Percentiles rank a stretch among this genome's conserved stretches.
These are phyloP conservation scores for Chiroxiphia lanceolata DNA, from an alignment of 2,797 vertebrate genomes.

Conservation along the genomic window DNA sequence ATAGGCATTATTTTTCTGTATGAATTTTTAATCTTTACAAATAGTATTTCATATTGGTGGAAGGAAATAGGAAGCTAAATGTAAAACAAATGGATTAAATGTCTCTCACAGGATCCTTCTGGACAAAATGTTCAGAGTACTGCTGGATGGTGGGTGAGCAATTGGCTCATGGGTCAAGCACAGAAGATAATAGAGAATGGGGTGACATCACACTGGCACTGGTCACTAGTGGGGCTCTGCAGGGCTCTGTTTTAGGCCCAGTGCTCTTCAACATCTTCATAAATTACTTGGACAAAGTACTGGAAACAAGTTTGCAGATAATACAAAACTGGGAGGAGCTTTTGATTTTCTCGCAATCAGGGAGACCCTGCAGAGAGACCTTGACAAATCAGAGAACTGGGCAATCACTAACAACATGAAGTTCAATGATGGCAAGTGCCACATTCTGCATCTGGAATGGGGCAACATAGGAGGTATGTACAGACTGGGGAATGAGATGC, in stretches of 20 bases:
- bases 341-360: neutral
- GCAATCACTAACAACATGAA: neutral
- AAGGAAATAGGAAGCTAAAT: neutral
- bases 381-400: neutral
- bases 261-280: neutral
- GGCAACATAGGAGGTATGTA: neutral
- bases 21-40: conserved; percentile 34
- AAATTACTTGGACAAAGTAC: neutral
- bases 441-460: neutral
- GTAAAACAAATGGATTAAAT: neutral
- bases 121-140: neutral
- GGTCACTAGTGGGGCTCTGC: neutral
- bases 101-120: neutral
- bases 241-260: neutral
- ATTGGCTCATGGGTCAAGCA: neutral
- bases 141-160: neutral
- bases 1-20: neutral
- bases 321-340: neutral
- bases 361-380: neutral
- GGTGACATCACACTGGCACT: neutral
- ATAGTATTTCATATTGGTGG: neutral
- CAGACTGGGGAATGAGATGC: neutral
- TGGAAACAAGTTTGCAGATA: neutral
- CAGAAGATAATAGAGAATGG: neutral
- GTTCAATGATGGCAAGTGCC: neutral